Evolutionary conservation across 2,113 vertebrate genomes (phyloP), one percentile per base, ranked within the genome.

Genomic region (Odontophorus gujanensis): DNA sequence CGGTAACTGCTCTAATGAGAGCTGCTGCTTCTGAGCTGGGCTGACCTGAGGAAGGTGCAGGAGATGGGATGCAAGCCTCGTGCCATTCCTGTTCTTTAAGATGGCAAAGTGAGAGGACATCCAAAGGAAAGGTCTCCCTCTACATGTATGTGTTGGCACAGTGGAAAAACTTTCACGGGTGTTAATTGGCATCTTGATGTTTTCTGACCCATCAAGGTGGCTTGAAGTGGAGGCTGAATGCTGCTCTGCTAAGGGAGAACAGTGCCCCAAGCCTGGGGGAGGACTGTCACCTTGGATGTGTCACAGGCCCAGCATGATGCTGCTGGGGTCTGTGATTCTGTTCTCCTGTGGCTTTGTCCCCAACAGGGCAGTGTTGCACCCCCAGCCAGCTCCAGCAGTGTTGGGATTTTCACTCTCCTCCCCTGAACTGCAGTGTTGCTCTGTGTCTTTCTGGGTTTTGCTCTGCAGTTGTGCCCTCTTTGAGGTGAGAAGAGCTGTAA

Each of bases 61-160:
- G 32, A 28, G 12, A 57, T 10, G 47, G 40, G 32, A 26, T 32
- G 36, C 14, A 20, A 11, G 2, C 2, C 8, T 38, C 13, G 0
- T 0, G 0, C 24, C 18, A 1, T 25, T 57, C 30, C 1, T 0
- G 1, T 71, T 86, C 51, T n/a, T 11, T 43, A 36, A 42, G 77
- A 11, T 7, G 45, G 30, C 40, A 50, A 25, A 83, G 25, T 5
- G 7, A 32, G 40, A 55, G 15, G 9, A 20, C 32, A 24, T 40
- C 80, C 0, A 0, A 6, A 6, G 40, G n/a, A 30, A 24, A 47
- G 10, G 3, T 36, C 2, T 65, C 45, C 7, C 30, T 47, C 32
- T 43, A 4, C 13, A 2, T 7, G 6, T 24, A 8, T 1, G 8
- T 30, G 19, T 19, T 5, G 6, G 8, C 59, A 28, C 4, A 26